Evolutionary conservation across 2,113 vertebrate species (phyloP).

Genomic region (Podocnemis expansa): DNA sequence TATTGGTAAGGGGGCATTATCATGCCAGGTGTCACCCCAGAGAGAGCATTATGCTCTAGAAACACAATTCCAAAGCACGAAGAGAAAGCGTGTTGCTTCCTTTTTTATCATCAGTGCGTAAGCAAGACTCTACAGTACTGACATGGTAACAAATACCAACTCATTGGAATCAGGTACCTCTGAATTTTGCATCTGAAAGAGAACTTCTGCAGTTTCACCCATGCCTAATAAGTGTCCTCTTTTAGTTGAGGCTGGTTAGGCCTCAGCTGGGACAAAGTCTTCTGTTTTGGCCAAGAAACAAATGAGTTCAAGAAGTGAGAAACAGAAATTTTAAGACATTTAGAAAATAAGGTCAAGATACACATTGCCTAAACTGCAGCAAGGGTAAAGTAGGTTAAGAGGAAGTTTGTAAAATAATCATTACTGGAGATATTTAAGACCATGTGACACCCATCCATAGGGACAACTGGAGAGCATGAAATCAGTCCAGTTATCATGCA

Average conservation of each 20-base stretch:
- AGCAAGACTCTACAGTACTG: background rate
- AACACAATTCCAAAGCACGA: background rate
- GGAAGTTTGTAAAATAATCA: background rate
- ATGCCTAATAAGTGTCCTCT: background rate
- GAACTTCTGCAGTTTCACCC: background rate
- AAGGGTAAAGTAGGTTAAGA: background rate
- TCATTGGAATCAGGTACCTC: background rate
- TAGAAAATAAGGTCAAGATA: background rate
- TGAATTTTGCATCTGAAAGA: background rate
- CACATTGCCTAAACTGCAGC: background rate
- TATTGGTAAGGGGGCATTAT: background rate
- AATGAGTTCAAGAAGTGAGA: background rate
- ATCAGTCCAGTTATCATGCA: background rate
- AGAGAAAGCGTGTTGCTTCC: background rate
- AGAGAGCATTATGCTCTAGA: background rate
- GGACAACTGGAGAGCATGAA: background rate
- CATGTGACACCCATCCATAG: background rate
- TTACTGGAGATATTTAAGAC: background rate
- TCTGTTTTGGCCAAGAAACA: background rate
- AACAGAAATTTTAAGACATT: background rate
- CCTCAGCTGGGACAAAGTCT: background rate
- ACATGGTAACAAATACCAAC: background rate
- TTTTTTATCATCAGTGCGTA: background rate
- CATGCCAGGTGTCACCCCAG: background rate
- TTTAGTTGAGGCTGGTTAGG: background rate